Evolutionary conservation across 2,888 invertebrate genomes (phyloP).

Genomic region (Athetis lepigone): DNA sequence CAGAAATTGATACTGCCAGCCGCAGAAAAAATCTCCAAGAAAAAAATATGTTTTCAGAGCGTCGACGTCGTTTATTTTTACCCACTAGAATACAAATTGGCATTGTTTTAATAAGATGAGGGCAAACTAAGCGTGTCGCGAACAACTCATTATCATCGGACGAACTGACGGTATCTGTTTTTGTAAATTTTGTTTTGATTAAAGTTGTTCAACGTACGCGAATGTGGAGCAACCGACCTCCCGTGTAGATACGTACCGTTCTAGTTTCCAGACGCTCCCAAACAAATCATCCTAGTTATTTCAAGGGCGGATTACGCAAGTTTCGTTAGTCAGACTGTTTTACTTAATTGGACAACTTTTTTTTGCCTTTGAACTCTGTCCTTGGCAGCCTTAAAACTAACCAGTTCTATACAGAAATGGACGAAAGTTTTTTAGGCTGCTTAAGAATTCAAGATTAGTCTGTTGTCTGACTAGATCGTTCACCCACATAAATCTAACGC

Average conservation of each 20-base stretch:
- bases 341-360: slow-evolving; percentile 63
- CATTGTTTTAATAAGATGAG: slow-evolving; percentile 68
- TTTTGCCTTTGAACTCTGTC: slow-evolving; percentile 50
- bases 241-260: slow-evolving; percentile 28
- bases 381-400: slow-evolving; percentile 54
- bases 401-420: slow-evolving; percentile 61
- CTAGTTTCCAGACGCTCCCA: slow-evolving; percentile 40
- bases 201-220: slow-evolving; percentile 51
- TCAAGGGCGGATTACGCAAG: slow-evolving; percentile 56
- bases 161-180: slow-evolving; percentile 62
- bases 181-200: slow-evolving; percentile 66
- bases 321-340: slow-evolving; percentile 51
- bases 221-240: slow-evolving; percentile 47
- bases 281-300: slow-evolving; percentile 48
- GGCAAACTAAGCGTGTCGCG: slow-evolving; percentile 66
- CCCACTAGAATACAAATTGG: slow-evolving; percentile 69
- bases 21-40: slow-evolving; percentile 52
- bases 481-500: slow-evolving; percentile 15
- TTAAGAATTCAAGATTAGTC: slow-evolving; percentile 32
- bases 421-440: slow-evolving; percentile 51
- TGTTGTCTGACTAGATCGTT: slow-evolving; percentile 42
- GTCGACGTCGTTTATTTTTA: slow-evolving; percentile 64
- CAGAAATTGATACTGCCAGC: slow-evolving; percentile 52
- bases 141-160: slow-evolving; percentile 65
- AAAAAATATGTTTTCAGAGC: slow-evolving; percentile 66